Evolutionary conservation across 2,888 invertebrate genomes (phyloP), one percentile per base, ranked within the genome.

Genomic region (Philopedon plagiatum): DNA sequence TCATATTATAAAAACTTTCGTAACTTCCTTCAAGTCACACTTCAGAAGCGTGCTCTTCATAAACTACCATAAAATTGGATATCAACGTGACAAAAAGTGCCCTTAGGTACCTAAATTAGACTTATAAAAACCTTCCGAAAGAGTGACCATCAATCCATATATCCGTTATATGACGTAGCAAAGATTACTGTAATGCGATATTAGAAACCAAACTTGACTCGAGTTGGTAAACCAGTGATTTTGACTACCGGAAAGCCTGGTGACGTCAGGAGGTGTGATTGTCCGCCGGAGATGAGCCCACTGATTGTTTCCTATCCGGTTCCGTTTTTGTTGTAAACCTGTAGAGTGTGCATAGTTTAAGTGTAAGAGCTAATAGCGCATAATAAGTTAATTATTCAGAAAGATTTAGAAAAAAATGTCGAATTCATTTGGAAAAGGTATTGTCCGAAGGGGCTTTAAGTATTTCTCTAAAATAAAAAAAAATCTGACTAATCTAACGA

Each of bases 211-310:
- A 66, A 58, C 58, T 57, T 21, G 58, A 57, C 57, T 58, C 9
- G 26, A 39, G 64, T 54, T 54, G 51, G 51, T 54, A 32, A 54
- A 54, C 29, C 51, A 29, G n/a, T 54, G 58, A 39, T 67, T 73
- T 75, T 65, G 75, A 68, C 69, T 78, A 81, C 82, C 82, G 83
- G 82, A 83, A 82, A 79, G 78, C 68, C 75, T 74, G 74, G 66
- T 66, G 80, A 81, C 80, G 82, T 80, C 81, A 82, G 75, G 80
- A 83, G 82, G 83, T 81, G 83, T 81, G 82, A 83, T 82, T 82
- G 80, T 78, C 78, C 78, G 80, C 82, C 84, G 84, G 84, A 84
- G 84, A 84, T 84, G 83, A 79, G 83, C 83, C 77, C 80, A 76
- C 79, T 83, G 84, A 83, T 82, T 81, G 83, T 80, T 78, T 77